These are phyloP conservation scores for Procavia capensis DNA, from an alignment of 2,113 vertebrate genomes.

Conservation along the genomic window DNA sequence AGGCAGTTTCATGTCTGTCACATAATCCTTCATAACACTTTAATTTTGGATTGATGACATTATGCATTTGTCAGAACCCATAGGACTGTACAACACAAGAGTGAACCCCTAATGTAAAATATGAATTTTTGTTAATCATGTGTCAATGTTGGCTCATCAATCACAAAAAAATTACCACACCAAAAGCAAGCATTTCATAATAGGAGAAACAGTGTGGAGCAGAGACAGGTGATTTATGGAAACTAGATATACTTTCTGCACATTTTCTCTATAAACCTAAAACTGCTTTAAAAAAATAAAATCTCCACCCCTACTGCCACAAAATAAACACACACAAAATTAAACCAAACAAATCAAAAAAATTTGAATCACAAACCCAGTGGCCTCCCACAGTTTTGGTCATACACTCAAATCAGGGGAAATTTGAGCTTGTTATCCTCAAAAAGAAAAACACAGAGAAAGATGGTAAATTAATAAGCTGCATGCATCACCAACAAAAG, in stretches of 20 bases:
- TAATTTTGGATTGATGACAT: background rate
- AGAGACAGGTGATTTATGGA: background rate
- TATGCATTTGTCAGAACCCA: background rate
- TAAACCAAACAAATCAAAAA: background rate
- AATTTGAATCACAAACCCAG: background rate
- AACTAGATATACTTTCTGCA: background rate
- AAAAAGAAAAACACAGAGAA: background rate
- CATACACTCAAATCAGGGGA: background rate
- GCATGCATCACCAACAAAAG: too few relatives aligned
- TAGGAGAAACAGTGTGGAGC: background rate
- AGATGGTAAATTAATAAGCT: background rate
- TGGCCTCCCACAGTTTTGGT: background rate
- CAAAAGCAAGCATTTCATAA: background rate
- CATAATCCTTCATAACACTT: background rate
- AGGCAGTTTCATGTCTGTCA: background rate
- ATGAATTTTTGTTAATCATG: background rate
- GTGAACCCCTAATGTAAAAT: background rate
- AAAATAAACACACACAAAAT: background rate
- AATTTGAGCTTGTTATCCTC: background rate
- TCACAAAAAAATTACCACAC: background rate
- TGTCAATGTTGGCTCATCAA: background rate
- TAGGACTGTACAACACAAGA: background rate
- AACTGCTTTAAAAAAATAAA: background rate
- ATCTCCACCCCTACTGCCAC: background rate
- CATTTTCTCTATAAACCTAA: background rate